Conservation (phyloP, 2,797 vertebrate species). For the Antennarius maculatus region DNA sequence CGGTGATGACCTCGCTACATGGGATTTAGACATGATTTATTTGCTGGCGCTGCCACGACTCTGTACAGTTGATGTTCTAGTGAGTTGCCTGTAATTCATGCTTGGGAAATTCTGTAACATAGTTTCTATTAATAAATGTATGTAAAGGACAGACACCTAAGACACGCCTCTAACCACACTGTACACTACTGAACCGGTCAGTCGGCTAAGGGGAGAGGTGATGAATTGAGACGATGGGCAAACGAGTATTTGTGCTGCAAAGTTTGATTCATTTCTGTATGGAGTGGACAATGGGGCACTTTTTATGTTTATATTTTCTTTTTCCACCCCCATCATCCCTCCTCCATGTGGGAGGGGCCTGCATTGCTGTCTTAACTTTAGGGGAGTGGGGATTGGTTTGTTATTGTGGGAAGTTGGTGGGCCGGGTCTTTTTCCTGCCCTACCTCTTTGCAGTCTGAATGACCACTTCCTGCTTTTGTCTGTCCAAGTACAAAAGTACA, state of each 20-base stretch:
- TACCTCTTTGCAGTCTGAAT: conserved; percentile 67
- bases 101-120: conserved; percentile 80
- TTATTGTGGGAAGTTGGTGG: conserved; percentile 54
- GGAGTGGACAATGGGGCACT: conserved; percentile 57
- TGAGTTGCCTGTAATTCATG: conserved; percentile 81
- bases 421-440: conserved; percentile 60
- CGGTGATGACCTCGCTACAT: conserved; percentile 68
- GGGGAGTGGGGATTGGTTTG: conserved; percentile 63
- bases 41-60: conserved; percentile 68
- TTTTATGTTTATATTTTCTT: conserved; percentile 42
- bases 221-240: conserved; percentile 55
- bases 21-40: conserved; percentile 62
- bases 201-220: conserved; percentile 55
- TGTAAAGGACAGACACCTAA: conserved; percentile 70
- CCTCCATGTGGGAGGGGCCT: conserved; percentile 46
- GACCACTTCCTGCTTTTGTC: conserved; percentile 85
- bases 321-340: conserved; percentile 22
- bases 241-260: conserved; percentile 65
- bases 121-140: conserved; percentile 83
- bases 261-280: conserved; percentile 47
- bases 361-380: conserved; percentile 70
- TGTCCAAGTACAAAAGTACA: conserved; percentile 86
- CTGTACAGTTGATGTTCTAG: conserved; percentile 78
- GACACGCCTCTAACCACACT: conserved; percentile 33
- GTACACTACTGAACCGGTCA: conserved; percentile 70